Evolutionary conservation across 2,113 vertebrate genomes (phyloP).

Genomic region (Dicaeum eximium): DNA sequence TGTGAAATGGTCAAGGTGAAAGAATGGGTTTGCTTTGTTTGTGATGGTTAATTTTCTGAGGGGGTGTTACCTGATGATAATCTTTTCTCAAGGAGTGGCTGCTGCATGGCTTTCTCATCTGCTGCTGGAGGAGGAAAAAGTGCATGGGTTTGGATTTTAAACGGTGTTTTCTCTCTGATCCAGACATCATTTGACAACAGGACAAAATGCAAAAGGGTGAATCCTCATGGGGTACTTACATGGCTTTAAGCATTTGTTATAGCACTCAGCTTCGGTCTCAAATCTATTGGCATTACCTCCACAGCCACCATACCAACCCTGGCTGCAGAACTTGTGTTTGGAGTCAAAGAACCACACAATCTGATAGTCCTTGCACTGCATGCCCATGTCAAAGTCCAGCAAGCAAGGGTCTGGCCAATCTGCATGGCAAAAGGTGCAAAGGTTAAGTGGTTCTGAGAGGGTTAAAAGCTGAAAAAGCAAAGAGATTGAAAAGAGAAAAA

Average conservation of each 20-base stretch:
- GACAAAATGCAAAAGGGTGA: background rate
- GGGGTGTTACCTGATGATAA: conserved; percentile 19
- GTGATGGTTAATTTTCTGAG: background rate
- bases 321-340: conserved; percentile 81
- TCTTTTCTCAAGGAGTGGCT: conserved; percentile 42
- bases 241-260: conserved; percentile 75
- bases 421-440: conserved; percentile 63
- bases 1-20: background rate
- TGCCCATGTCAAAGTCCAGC: conserved; percentile 83
- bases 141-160: background rate
- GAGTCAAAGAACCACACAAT: conserved; percentile 87
- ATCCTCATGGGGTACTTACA: conserved; percentile 70
- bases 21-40: background rate
- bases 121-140: conserved; percentile 59
- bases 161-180: background rate
- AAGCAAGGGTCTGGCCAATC: conserved; percentile 80
- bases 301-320: conserved; percentile 86
- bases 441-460: conserved; percentile 2
- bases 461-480: conserved; percentile 55
- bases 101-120: conserved; percentile 46
- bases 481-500: background rate
- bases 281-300: conserved; percentile 86
- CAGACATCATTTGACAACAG: background rate
- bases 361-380: conserved; percentile 82
- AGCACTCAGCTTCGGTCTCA: conserved; percentile 79